A percentile compares a stretch with the other conserved stretches of the same genome.
Conservation (phyloP, 2,797 vertebrate genomes). For the Rhinogobio ventralis region DNA sequence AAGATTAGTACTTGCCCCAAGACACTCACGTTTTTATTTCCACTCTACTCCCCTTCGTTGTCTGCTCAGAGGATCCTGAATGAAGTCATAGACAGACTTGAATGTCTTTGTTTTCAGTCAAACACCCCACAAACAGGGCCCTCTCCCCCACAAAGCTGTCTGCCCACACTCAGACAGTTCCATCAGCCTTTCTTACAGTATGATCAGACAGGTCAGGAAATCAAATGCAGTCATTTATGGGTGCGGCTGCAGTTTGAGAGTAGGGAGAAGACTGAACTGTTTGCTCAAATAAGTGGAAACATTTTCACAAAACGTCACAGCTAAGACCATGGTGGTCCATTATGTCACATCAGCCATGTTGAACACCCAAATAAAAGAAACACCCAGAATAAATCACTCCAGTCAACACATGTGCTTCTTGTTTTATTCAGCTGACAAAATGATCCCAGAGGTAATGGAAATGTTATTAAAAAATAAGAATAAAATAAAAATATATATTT, state of each 20-base stretch:
- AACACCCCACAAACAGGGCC: slow-evolving; percentile 2
- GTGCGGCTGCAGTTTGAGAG: slow-evolving; percentile 60
- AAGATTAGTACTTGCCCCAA: slow-evolving; percentile 2
- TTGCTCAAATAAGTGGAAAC: slow-evolving; percentile 43
- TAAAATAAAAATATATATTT: no score
- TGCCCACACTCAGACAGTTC: slow-evolving; percentile 35
- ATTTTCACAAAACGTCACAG: slow-evolving; percentile 47
- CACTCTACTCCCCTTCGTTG: neutral
- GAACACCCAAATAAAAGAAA: slow-evolving; percentile 29
- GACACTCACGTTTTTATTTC: slow-evolving; percentile 24
- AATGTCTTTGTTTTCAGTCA: slow-evolving; percentile 39
- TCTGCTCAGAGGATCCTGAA: slow-evolving; percentile 1
- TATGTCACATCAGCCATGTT: slow-evolving; percentile 42
- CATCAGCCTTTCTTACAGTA: slow-evolving; percentile 38
- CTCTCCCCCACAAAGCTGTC: slow-evolving; percentile 10
- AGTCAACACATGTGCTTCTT: neutral
- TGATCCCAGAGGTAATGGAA: neutral
- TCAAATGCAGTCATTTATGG: slow-evolving; percentile 68
- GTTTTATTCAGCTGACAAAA: neutral
- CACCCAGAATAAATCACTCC: slow-evolving; percentile 12
- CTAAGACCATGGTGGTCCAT: slow-evolving; percentile 46
- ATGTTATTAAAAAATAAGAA: neutral
- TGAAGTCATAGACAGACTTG: slow-evolving; percentile 42
- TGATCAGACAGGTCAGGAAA: slow-evolving; percentile 67
- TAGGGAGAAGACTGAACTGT: slow-evolving; percentile 39